phyloP scores from a whole-genome alignment of 2,113 vertebrate species.

The Naja naja region DNA sequence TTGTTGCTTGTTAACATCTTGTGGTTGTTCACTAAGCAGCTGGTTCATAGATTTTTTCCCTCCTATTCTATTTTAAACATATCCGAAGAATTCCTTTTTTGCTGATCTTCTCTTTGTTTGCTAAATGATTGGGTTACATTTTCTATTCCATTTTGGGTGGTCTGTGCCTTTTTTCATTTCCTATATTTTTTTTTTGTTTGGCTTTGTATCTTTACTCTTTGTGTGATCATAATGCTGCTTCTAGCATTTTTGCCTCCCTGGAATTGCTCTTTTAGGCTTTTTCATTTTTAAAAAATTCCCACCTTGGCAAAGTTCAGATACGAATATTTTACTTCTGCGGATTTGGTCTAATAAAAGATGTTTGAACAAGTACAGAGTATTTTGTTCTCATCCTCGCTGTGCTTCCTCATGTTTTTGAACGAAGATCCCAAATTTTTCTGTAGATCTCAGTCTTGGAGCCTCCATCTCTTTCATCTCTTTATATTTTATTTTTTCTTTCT shows the following conservation, averaged over 20 bases:
- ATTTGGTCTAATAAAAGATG: background rate
- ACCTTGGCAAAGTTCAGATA: background rate
- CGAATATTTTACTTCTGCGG: background rate
- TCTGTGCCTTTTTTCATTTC: background rate
- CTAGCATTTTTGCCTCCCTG: background rate
- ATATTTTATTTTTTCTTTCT: background rate
- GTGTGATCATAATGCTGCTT: background rate
- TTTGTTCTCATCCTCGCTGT: background rate
- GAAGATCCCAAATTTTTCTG: background rate
- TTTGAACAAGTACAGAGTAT: background rate
- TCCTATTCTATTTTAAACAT: background rate
- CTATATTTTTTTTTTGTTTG: background rate
- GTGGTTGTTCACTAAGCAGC: background rate
- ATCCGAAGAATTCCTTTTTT: background rate
- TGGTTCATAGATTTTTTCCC: background rate
- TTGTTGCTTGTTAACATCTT: background rate
- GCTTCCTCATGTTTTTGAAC: background rate
- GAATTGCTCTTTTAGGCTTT: background rate
- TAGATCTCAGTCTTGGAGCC: background rate
- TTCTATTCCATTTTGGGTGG: background rate
- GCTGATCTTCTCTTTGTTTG: background rate
- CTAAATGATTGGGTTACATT: background rate
- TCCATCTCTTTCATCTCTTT: background rate
- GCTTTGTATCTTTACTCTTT: background rate
- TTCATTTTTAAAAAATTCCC: background rate